Conservation (phyloP, 1,140 invertebrate species). For the Sarcophaga bullata region DNA sequence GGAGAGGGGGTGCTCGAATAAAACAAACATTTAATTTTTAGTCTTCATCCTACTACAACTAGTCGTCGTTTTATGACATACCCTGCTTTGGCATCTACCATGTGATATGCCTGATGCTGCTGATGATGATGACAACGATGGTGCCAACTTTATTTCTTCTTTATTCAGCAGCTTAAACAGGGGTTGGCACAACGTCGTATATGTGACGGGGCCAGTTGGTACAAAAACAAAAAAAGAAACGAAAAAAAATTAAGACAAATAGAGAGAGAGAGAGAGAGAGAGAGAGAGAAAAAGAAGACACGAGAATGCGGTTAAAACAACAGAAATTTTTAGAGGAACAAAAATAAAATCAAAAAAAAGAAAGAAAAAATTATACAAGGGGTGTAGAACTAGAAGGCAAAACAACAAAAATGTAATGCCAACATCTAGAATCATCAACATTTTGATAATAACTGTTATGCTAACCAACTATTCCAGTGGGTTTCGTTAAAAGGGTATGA, state of each 20-base stretch:
- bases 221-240: not conserved
- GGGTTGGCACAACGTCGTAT: not conserved
- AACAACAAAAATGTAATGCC: no score
- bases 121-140: not conserved
- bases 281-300: not conserved
- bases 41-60: not conserved
- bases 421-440: no score
- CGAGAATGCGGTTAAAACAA: not conserved
- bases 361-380: not conserved
- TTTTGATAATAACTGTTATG: no score
- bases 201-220: not conserved
- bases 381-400: no score
- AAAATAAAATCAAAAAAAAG: not conserved
- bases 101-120: not conserved
- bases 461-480: no score
- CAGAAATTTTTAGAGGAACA: constrained; percentile 14
- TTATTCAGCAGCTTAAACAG: not conserved
- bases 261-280: not conserved
- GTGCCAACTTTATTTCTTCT: not conserved
- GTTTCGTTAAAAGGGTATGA: no score
- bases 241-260: not conserved
- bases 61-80: not conserved
- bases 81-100: not conserved
- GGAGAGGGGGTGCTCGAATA: not conserved
- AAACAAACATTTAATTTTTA: not conserved